Percentiles rank a stretch among this genome's conserved stretches.
Evolutionary conservation across 1,140 invertebrate genomes (phyloP).

Genomic region (Globodera rostochiensis): DNA sequence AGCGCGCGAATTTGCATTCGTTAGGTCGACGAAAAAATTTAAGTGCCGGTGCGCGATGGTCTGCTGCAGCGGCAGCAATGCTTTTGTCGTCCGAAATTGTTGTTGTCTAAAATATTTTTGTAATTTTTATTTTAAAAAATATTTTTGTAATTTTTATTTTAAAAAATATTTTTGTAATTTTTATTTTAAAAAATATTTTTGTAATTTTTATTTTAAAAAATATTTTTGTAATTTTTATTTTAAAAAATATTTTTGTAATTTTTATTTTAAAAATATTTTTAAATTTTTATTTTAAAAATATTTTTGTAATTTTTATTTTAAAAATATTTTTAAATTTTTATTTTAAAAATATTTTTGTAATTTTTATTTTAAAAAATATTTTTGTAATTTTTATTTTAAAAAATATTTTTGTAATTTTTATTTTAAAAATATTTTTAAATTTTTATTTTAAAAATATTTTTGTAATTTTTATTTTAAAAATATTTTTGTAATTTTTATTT

Average conservation of each 20-base stretch:
- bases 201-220: not conserved
- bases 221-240: not conserved
- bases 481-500: not conserved
- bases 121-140: not conserved
- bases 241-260: not conserved
- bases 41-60: not conserved
- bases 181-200: no score
- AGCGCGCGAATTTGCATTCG: not conserved
- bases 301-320: not conserved
- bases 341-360: no score
- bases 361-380: not conserved
- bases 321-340: not conserved
- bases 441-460: no score
- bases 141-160: not conserved
- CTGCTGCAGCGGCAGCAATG: not conserved
- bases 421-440: no score
- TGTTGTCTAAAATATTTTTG: not conserved
- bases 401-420: not conserved
- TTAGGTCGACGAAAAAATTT: conserved; percentile 2
- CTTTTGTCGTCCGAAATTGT: conserved; percentile 9
- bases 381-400: not conserved
- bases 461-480: not conserved
- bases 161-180: not conserved
- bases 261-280: no score
- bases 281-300: not conserved